Conservation (phyloP, 2,797 vertebrate species). For the Trachops cirrhosus region DNA sequence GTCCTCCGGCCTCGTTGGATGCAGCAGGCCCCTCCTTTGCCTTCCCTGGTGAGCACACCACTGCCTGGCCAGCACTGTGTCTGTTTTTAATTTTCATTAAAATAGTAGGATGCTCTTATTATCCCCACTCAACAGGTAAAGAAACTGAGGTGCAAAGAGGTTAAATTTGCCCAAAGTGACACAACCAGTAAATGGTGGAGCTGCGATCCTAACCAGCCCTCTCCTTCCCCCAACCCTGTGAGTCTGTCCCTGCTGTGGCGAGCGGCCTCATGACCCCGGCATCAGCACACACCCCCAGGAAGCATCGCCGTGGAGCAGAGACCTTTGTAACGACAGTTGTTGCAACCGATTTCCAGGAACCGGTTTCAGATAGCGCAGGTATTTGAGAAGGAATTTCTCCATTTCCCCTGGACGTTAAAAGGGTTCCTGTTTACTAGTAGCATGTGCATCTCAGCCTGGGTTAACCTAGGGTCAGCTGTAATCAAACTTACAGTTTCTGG, state of each 20-base stretch:
- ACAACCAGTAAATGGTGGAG: background rate
- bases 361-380: background rate
- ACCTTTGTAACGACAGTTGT: background rate
- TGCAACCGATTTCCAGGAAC: background rate
- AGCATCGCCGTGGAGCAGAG: background rate
- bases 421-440: conserved; percentile 22
- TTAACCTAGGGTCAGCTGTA: conserved; percentile 10
- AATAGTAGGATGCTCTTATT: background rate
- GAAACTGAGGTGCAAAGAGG: background rate
- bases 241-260: background rate
- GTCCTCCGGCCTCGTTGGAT: background rate
- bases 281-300: background rate
- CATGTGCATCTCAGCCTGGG: background rate
- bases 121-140: background rate
- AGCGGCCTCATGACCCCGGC: background rate
- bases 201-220: background rate
- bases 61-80: background rate
- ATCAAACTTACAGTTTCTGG: background rate
- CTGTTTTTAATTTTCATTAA: background rate
- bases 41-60: background rate
- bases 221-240: background rate
- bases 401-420: background rate
- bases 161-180: background rate
- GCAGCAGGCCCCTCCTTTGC: background rate
- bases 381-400: background rate